Percentiles rank a stretch among this genome's conserved stretches.
phyloP scores from a whole-genome alignment of 2,888 invertebrate genomes.

The Oxycera nigricornis region DNA sequence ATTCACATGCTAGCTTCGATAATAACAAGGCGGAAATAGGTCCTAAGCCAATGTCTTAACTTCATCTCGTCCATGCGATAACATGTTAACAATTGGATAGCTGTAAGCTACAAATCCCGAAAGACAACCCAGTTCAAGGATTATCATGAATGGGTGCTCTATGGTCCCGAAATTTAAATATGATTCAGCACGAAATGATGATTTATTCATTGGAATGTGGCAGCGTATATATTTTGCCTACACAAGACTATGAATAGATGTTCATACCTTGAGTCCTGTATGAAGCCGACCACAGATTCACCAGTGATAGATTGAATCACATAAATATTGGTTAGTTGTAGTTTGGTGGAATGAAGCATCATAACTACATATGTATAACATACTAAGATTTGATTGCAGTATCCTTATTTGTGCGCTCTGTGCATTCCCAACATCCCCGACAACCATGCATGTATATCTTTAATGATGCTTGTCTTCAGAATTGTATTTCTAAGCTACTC shows the following conservation, averaged over 20 bases:
- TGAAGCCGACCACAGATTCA: neutral
- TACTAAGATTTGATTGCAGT: too few relatives aligned
- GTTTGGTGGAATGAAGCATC: too few relatives aligned
- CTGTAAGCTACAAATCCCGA: neutral
- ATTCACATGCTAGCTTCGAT: too few relatives aligned
- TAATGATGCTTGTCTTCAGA: too few relatives aligned
- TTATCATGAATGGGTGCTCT: neutral
- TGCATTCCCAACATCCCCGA: too few relatives aligned
- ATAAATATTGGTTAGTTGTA: neutral
- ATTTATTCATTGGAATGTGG: neutral
- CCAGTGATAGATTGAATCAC: neutral
- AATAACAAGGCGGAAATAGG: neutral
- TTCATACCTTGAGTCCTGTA: neutral
- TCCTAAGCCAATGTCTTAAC: neutral
- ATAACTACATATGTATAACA: too few relatives aligned
- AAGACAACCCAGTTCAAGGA: neutral
- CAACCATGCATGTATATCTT: too few relatives aligned
- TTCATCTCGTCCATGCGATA: neutral
- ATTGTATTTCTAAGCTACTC: too few relatives aligned
- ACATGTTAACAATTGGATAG: conserved; percentile 7
- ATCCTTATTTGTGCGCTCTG: too few relatives aligned
- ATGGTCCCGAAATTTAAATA: neutral
- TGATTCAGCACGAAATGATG: neutral
- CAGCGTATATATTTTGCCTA: neutral
- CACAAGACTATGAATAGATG: neutral